phyloP scores from a whole-genome alignment of 2,113 vertebrate species.

The Phodopus roborovskii region DNA sequence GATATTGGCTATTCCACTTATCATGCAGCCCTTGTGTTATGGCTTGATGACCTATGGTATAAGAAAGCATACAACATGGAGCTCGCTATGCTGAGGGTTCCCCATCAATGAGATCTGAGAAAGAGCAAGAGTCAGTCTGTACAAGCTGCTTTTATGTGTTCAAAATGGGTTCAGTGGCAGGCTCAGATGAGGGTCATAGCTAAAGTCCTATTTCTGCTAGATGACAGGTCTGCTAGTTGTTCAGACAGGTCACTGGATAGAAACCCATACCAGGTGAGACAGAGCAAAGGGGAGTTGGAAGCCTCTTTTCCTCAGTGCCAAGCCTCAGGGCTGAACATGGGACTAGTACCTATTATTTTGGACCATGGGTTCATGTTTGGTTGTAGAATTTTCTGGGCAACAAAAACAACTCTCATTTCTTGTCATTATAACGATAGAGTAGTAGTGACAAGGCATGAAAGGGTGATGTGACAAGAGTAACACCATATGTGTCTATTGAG shows the following conservation, averaged over 20 bases:
- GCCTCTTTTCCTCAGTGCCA: background rate
- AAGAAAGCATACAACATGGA: background rate
- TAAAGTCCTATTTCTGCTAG: background rate
- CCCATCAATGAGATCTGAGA: background rate
- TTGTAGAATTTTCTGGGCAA: background rate
- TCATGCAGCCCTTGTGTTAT: background rate
- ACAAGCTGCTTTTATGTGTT: background rate
- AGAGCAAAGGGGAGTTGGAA: background rate
- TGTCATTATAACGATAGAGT: background rate
- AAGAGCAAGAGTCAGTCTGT: background rate
- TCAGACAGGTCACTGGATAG: background rate
- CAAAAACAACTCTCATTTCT: background rate
- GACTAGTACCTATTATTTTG: background rate
- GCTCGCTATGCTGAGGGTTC: background rate
- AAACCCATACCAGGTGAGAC: background rate
- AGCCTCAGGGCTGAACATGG: background rate
- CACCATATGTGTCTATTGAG: rapidly evolving
- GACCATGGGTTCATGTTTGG: background rate
- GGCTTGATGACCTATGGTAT: slow-evolving; percentile 22
- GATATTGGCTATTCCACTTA: background rate
- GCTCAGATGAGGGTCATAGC: rapidly evolving
- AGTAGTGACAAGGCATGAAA: background rate
- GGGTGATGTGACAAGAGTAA: rapidly evolving
- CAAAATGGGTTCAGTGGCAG: background rate
- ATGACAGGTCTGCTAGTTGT: rapidly evolving